Evolutionary conservation across 64 coral and sea anemone genomes (phyloP), one percentile per base, ranked within the genome.

Genomic region (Stichodactyla mertensii): DNA sequence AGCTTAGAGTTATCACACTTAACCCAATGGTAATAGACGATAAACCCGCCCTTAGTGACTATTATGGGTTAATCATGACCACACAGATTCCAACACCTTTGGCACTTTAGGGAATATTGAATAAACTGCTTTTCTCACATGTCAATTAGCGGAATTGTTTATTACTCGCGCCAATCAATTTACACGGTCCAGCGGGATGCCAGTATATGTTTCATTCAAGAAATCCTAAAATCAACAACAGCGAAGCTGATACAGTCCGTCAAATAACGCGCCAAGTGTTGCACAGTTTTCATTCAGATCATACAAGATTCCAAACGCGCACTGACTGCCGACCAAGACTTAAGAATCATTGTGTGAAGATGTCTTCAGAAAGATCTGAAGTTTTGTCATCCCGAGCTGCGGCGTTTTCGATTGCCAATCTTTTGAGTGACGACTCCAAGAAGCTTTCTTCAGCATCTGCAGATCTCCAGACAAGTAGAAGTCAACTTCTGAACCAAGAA

Each of bases 141-240:
- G 89, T 91, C 87, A 95, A 95, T 95, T 95, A 95, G 84, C 59
- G 71, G 52, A 36, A 92, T 92, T 95, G 93, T 95, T 95, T 95
- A 95, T 91, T 57, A 26, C 71, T 74, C 67, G 62, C 87, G 61
- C 93, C 93, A 92, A 95, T 95, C 90, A 92, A 95, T 95, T 95
- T 92, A 92, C 93, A 95, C 87, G 77, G 52, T 86, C 54, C 77
- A 70, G 55, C 90, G 79, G 84, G 80, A 83, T 14, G 15, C 52
- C 20, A 53, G 51, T 53, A 53, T 53, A 55, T 52, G 51, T 81
- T 74, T 74, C 69, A 74, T 74, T 74, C 20, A 74, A 74, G 69
- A 74, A 27, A 74, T 74, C 27, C 69, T 74, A 74, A 74, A 69
- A 31, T 74, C 69, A 74, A 74, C 69, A 74, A 74, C 69, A 31